Conservation (phyloP, 2,113 vertebrate species). For the Planiliza haematocheilus region DNA sequence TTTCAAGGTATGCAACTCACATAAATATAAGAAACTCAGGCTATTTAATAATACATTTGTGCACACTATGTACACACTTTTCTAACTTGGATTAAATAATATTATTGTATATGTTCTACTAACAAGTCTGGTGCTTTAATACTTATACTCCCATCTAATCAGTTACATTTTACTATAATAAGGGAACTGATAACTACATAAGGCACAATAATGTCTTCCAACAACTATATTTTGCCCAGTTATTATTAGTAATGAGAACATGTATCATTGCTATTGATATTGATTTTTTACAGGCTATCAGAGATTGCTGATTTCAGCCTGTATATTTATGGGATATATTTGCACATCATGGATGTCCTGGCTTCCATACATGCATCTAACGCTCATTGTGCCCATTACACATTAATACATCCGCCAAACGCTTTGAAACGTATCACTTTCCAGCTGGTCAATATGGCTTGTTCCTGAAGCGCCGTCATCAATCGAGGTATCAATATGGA, state of each 20-base stretch:
- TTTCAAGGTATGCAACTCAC: neutral
- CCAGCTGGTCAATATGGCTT: conserved; percentile 78
- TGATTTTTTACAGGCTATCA: conserved; percentile 3
- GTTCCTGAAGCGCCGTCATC: conserved; percentile 81
- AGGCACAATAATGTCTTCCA: neutral
- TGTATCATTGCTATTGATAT: conserved; percentile 32
- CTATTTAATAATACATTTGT: neutral
- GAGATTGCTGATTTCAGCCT: neutral
- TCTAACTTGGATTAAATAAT: no score
- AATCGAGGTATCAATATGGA: conserved; percentile 86
- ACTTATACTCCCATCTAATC: neutral
- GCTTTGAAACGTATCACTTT: conserved; percentile 73
- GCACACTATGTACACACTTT: neutral
- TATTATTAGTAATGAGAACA: neutral
- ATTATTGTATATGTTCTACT: neutral
- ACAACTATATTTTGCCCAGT: neutral
- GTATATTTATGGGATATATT: neutral
- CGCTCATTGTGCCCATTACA: conserved; percentile 37
- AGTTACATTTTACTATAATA: no score
- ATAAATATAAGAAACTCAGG: neutral
- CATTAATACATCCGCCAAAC: conserved; percentile 56
- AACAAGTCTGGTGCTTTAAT: neutral
- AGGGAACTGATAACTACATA: neutral
- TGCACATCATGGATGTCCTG: conserved; percentile 11
- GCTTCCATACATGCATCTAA: neutral